These are phyloP conservation scores for Drosophila lacertosa DNA, from an alignment of 1,140 invertebrate species.

Conservation along the genomic window DNA sequence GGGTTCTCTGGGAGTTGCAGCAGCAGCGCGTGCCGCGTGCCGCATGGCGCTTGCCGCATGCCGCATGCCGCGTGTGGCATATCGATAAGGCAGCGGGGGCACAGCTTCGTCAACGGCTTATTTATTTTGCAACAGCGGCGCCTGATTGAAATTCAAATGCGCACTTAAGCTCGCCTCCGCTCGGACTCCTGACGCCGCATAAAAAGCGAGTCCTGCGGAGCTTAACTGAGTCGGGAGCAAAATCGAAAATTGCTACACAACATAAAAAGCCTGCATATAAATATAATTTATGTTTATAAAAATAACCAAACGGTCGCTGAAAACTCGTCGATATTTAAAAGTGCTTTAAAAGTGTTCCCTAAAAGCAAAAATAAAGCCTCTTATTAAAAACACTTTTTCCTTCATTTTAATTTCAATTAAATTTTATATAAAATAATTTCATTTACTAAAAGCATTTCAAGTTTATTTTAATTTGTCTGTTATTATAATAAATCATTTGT, in stretches of 20 bases:
- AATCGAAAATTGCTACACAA: slow-evolving; percentile 10
- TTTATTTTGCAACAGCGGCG: slow-evolving; percentile 57
- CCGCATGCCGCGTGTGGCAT: slow-evolving; percentile 52
- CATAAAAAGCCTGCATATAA: not conserved
- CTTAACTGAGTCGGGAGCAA: slow-evolving; percentile 20
- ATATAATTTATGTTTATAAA: slow-evolving; percentile 1
- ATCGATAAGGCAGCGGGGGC: slow-evolving; percentile 40
- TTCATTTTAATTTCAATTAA: no score
- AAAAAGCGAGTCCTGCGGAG: slow-evolving; percentile 41
- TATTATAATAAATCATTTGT: no score
- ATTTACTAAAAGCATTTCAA: no score
- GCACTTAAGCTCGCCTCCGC: slow-evolving; percentile 39
- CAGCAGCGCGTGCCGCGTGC: slow-evolving; percentile 39
- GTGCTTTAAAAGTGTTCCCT: no score
- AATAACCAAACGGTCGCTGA: no score
- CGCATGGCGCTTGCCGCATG: no score
- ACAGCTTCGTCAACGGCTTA: slow-evolving; percentile 43
- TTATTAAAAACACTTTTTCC: no score
- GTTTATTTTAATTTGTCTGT: no score
- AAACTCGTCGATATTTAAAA: not conserved
- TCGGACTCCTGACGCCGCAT: slow-evolving; percentile 44
- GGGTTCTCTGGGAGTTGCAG: slow-evolving; percentile 36
- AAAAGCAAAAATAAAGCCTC: no score
- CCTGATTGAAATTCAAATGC: slow-evolving; percentile 77
- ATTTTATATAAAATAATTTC: no score